Percentiles rank a stretch among this genome's conserved stretches.
These are phyloP conservation scores for Cuculus canorus DNA, from an alignment of 2,797 vertebrate genomes.

Conservation along the genomic window DNA sequence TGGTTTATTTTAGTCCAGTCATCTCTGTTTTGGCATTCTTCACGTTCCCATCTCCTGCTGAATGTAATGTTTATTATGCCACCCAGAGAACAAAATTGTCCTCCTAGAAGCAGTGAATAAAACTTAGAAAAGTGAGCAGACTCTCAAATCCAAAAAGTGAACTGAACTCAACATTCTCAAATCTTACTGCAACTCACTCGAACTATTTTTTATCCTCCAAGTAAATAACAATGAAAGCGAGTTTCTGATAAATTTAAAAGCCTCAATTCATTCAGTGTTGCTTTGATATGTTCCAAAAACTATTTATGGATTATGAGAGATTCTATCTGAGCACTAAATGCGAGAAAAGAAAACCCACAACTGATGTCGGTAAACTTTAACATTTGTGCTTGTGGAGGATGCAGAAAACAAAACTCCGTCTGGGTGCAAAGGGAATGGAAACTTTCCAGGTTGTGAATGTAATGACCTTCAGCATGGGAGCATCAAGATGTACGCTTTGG, in stretches of 20 bases:
- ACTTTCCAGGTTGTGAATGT: constrained; percentile 1
- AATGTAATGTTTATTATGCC: not conserved
- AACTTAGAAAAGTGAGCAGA: not conserved
- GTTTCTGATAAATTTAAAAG: not conserved
- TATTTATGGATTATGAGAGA: not conserved
- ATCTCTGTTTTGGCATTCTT: not conserved
- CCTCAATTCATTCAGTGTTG: not conserved
- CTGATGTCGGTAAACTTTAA: constrained; percentile 1
- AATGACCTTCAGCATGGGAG: constrained; percentile 31
- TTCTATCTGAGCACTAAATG: not conserved
- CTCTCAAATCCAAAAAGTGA: not conserved
- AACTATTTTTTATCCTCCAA: not conserved
- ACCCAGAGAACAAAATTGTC: not conserved
- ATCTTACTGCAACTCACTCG: not conserved
- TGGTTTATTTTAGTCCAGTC: not conserved
- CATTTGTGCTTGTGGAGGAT: constrained; percentile 24
- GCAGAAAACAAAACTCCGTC: constrained; percentile 25
- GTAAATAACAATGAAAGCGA: not conserved
- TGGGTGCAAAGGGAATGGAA: constrained; percentile 17
- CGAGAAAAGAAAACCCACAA: not conserved
- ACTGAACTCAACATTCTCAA: not conserved
- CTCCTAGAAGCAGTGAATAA: not conserved
- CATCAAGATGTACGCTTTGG: not conserved
- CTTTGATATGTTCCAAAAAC: not conserved
- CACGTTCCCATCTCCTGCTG: not conserved